Evolutionary conservation across 2,113 vertebrate genomes (phyloP).

Genomic region (Labeo rohita): DNA sequence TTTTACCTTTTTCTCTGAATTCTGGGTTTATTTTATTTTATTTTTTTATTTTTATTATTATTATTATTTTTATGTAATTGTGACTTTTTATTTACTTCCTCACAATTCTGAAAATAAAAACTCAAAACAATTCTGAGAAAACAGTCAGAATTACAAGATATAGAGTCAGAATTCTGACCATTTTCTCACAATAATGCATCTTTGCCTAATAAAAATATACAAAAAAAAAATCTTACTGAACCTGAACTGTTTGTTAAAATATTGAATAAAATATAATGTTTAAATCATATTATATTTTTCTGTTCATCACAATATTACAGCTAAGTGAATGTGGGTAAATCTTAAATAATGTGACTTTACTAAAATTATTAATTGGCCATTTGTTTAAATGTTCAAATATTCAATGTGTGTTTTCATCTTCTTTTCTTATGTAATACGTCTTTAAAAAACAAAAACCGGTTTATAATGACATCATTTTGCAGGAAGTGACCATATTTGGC

Average conservation of each 20-base stretch:
- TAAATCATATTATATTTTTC: background rate
- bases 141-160: too few relatives aligned
- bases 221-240: too few relatives aligned
- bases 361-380: background rate
- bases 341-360: background rate
- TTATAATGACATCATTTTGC: background rate
- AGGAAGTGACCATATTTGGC: slow-evolving; percentile 5
- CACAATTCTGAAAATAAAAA: too few relatives aligned
- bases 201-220: too few relatives aligned
- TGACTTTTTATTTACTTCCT: too few relatives aligned
- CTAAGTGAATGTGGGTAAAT: background rate
- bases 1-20: too few relatives aligned
- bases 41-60: too few relatives aligned
- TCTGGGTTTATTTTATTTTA: too few relatives aligned
- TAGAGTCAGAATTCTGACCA: too few relatives aligned
- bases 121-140: too few relatives aligned
- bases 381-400: background rate
- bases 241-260: background rate
- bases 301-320: background rate
- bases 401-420: background rate
- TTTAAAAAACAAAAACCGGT: background rate
- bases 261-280: background rate
- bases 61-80: too few relatives aligned
- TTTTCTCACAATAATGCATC: too few relatives aligned
- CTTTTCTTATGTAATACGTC: background rate